phyloP scores from a whole-genome alignment of 2,113 vertebrate species.

The Australoheros scitulus region DNA sequence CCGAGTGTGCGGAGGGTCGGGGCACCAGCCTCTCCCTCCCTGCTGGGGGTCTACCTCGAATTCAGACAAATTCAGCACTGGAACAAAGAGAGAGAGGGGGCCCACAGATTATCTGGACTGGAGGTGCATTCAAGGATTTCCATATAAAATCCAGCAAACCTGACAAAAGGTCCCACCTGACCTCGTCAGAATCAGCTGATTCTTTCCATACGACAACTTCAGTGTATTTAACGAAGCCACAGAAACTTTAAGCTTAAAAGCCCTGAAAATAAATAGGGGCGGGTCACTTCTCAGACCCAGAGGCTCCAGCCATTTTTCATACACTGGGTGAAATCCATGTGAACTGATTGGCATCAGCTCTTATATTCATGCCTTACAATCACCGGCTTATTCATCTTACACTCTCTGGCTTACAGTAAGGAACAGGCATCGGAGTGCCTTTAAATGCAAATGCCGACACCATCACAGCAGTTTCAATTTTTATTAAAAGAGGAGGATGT shows the following conservation, averaged over 20 bases:
- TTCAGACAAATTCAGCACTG: constrained; percentile 7
- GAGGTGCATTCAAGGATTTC: neutral
- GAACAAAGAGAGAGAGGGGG: neutral
- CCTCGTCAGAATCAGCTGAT: neutral
- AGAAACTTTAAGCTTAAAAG: neutral
- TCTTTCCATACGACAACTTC: neutral
- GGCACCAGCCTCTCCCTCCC: constrained; percentile 1
- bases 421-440: no score
- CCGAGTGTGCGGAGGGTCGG: constrained; percentile 17
- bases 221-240: neutral
- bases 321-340: neutral
- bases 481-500: neutral
- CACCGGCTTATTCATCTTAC: neutral
- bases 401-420: neutral
- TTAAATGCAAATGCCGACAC: neutral
- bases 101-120: neutral
- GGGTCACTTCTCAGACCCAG: neutral
- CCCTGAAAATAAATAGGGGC: neutral
- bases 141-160: neutral
- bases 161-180: neutral
- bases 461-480: neutral
- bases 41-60: constrained; percentile 31
- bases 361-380: neutral
- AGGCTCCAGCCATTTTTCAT: neutral
- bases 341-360: neutral